Percentiles rank a stretch among this genome's conserved stretches.
Evolutionary conservation across 2,888 invertebrate species (phyloP).

Genomic region (Pollenia amentaria): DNA sequence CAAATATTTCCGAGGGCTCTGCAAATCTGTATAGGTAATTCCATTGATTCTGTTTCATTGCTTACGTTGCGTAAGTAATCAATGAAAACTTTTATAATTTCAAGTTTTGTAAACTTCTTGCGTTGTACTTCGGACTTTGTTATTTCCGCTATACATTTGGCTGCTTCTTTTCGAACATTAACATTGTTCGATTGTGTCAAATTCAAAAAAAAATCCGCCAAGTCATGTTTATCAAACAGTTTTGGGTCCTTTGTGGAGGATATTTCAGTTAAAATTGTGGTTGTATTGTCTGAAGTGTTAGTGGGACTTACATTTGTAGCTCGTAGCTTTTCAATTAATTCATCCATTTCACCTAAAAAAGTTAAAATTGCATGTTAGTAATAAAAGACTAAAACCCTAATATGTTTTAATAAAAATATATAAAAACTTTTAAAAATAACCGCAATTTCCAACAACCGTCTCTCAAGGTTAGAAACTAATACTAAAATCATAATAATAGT

Average conservation of each 20-base stretch:
- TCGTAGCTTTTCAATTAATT: slow-evolving; percentile 83
- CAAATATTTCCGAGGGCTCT: slow-evolving; percentile 95
- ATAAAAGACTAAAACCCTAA: neutral
- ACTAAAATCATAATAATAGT: too few species aligned
- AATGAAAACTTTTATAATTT: slow-evolving; percentile 87
- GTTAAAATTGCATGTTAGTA: neutral
- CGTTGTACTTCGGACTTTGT: slow-evolving; percentile 92
- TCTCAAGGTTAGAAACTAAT: too few species aligned
- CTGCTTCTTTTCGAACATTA: slow-evolving; percentile 86
- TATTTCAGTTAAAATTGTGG: slow-evolving; percentile 81
- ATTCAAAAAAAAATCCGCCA: slow-evolving; percentile 82
- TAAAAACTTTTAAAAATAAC: neutral
- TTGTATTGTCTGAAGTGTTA: slow-evolving; percentile 76
- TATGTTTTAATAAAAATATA: neutral
- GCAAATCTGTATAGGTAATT: slow-evolving; percentile 90
- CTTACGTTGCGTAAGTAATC: slow-evolving; percentile 85
- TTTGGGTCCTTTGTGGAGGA: slow-evolving; percentile 83
- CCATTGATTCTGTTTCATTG: slow-evolving; percentile 81
- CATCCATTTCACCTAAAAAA: slow-evolving; percentile 83
- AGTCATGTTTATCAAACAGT: slow-evolving; percentile 82
- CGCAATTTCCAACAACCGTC: too few species aligned
- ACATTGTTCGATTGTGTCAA: slow-evolving; percentile 82
- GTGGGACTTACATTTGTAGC: slow-evolving; percentile 80
- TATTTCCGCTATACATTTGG: slow-evolving; percentile 92
- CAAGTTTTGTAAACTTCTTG: slow-evolving; percentile 88